Conservation (phyloP, 1,140 invertebrate genomes). For the Dolichoris vasculosae region DNA sequence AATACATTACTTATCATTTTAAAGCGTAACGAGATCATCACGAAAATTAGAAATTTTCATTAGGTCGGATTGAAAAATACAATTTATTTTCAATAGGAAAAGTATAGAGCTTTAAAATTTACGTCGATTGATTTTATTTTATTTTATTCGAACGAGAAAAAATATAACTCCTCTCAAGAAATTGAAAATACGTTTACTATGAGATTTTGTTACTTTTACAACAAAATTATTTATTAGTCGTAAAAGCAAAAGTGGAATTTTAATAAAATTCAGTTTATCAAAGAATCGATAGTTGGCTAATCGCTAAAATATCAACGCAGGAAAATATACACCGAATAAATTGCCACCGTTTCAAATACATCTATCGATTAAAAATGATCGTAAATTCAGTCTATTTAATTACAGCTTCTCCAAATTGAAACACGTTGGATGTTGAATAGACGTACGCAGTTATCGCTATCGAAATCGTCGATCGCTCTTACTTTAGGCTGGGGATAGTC, state of each 20-base stretch:
- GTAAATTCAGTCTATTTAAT: background rate
- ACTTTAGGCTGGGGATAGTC: constrained; percentile 19
- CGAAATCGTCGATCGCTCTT: background rate
- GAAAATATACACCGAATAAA: too few species aligned
- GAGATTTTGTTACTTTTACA: too few species aligned
- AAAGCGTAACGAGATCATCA: background rate
- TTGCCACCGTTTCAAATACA: too few species aligned
- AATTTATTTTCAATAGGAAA: background rate
- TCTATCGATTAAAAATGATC: too few species aligned
- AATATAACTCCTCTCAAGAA: too few species aligned
- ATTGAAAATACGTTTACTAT: too few species aligned
- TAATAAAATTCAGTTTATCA: too few species aligned
- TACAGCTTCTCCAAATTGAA: background rate
- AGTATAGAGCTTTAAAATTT: background rate
- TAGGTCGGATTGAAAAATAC: background rate
- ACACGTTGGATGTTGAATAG: background rate
- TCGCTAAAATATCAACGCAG: too few species aligned
- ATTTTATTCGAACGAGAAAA: too few species aligned
- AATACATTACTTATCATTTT: background rate
- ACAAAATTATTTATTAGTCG: too few species aligned
- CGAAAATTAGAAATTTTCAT: background rate
- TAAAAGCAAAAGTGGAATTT: too few species aligned
- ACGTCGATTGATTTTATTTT: background rate
- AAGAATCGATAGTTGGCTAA: too few species aligned
- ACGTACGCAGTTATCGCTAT: background rate